Percentiles rank a stretch among this genome's conserved stretches.
phyloP scores from a whole-genome alignment of 35 echinoderm and acorn worm genomes.

The Lytechinus pictus region DNA sequence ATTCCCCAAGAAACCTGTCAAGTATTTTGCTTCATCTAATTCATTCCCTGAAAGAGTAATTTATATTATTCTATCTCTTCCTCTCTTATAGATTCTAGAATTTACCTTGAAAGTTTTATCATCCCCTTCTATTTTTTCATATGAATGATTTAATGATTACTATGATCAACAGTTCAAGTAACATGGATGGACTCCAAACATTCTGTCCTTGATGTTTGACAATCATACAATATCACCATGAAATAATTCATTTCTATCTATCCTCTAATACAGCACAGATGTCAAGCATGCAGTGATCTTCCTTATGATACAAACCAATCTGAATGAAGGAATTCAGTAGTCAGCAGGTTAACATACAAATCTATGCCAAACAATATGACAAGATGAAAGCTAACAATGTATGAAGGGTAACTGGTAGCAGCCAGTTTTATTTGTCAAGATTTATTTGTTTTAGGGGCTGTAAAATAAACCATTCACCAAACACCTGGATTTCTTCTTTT shows the following conservation, averaged over 20 bases:
- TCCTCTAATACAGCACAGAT: not conserved
- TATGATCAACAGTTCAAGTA: not conserved
- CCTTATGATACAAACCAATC: too few species aligned
- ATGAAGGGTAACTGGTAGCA: constrained; percentile 9
- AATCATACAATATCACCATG: not conserved
- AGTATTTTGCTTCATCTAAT: not conserved
- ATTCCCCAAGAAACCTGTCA: not conserved
- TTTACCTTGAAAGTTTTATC: not conserved
- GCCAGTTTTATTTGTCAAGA: not conserved
- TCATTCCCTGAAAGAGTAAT: not conserved
- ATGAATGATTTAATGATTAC: not conserved
- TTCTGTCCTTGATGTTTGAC: not conserved
- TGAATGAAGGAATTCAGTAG: too few species aligned
- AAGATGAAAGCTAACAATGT: not conserved
- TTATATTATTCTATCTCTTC: not conserved
- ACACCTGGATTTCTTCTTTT: not conserved
- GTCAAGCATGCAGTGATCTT: too few species aligned
- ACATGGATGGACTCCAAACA: not conserved
- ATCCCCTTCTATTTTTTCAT: not conserved
- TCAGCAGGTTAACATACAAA: too few species aligned
- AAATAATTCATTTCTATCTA: not conserved
- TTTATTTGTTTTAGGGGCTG: not conserved
- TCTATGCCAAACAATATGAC: not conserved
- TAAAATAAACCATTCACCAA: not conserved
- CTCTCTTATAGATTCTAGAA: not conserved